Evolutionary conservation across 2,113 vertebrate genomes (phyloP).

Genomic region (Gnathonemus longibarbis): DNA sequence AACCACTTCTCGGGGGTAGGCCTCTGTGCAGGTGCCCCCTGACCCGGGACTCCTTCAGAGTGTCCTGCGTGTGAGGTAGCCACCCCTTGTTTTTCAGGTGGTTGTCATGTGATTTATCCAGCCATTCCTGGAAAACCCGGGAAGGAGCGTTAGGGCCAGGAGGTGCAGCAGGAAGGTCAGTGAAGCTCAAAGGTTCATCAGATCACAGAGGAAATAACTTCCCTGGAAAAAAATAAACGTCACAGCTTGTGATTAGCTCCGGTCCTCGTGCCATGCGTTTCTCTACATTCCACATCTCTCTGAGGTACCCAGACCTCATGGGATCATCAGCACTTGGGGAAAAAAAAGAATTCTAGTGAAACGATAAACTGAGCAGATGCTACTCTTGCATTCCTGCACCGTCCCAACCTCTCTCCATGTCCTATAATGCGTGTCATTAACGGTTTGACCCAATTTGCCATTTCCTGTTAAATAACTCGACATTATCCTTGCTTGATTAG

Average conservation of each 20-base stretch:
- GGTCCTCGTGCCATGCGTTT: neutral
- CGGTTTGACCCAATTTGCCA: neutral
- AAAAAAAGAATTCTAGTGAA: neutral
- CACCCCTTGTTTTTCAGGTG: conserved; percentile 44
- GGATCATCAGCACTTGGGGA: neutral
- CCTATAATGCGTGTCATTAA: neutral
- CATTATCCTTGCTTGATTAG: neutral
- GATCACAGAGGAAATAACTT: neutral
- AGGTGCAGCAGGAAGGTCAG: neutral
- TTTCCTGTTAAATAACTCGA: neutral
- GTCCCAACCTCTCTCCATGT: neutral
- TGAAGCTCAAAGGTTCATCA: neutral
- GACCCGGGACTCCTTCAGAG: conserved; percentile 33
- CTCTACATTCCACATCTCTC: neutral
- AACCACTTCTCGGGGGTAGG: conserved; percentile 12
- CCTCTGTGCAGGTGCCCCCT: neutral
- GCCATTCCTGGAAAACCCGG: conserved; percentile 24
- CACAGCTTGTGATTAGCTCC: neutral
- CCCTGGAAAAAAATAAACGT: neutral
- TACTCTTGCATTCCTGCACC: neutral
- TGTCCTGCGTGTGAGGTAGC: conserved; percentile 35
- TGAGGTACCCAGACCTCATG: neutral
- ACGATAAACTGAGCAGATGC: neutral
- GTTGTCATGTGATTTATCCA: conserved; percentile 40
- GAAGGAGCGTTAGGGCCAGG: neutral